Conservation (phyloP, 2,888 invertebrate species). For the Bellardia pandia region DNA sequence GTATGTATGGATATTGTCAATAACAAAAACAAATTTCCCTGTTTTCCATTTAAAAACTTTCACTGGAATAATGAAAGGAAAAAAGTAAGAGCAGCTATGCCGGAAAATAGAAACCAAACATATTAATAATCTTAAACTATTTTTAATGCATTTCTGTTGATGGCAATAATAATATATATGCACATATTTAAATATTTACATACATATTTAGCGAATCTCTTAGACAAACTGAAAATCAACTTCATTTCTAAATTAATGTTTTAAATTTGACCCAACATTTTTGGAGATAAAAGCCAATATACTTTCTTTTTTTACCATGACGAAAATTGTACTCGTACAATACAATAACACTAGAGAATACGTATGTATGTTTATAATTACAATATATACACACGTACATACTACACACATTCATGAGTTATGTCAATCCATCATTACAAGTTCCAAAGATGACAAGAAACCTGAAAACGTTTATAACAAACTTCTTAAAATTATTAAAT, state of each 20-base stretch:
- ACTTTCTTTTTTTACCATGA: no score
- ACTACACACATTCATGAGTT: background rate
- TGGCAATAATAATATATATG: background rate
- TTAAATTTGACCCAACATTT: background rate
- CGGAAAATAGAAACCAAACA: background rate
- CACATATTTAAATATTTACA: no score
- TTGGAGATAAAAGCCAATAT: background rate
- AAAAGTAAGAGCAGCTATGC: background rate
- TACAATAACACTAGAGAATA: no score
- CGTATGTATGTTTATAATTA: no score
- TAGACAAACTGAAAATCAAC: background rate
- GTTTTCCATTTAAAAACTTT: constrained; percentile 39
- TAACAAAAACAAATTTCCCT: background rate
- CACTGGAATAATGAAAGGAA: constrained; percentile 8
- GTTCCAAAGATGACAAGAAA: background rate
- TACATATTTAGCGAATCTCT: background rate
- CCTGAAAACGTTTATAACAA: background rate
- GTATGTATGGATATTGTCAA: background rate
- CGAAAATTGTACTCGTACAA: no score
- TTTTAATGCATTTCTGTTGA: background rate
- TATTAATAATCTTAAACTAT: background rate
- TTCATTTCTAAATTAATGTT: background rate
- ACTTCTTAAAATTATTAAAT: background rate
- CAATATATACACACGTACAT: no score
- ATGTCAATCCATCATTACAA: background rate